Evolutionary conservation across 2,113 vertebrate genomes (phyloP).

Genomic region (Arothron firmamentum): DNA sequence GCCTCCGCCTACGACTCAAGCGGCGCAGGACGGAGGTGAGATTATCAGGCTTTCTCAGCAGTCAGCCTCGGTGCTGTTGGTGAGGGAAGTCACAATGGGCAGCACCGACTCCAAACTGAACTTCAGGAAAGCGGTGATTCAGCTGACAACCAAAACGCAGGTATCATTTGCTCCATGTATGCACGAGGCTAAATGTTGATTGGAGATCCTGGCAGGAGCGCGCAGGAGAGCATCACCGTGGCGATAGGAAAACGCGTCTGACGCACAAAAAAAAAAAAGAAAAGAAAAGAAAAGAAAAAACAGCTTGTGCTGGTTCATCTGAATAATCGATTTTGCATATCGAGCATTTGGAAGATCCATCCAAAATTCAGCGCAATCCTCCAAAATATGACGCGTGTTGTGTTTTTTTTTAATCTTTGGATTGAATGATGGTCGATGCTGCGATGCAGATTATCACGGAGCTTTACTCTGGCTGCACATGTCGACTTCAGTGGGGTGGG

Average conservation of each 20-base stretch:
- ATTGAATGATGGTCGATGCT: constrained; percentile 8
- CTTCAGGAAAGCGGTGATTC: constrained; percentile 97
- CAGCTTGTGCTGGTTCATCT: not conserved
- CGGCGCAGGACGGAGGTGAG: constrained; percentile 57
- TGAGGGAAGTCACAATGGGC: constrained; percentile 79
- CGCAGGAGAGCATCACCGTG: constrained; percentile 46
- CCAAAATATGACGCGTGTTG: not conserved
- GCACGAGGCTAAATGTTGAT: not conserved
- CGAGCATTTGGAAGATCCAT: not conserved
- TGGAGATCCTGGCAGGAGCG: not conserved
- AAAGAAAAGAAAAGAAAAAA: not conserved
- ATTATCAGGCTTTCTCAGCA: constrained; percentile 62
- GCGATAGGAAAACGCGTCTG: constrained; percentile 19
- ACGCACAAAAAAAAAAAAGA: not conserved
- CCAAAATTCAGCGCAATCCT: not conserved
- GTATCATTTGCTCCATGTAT: constrained; percentile 44
- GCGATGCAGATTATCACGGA: constrained; percentile 1
- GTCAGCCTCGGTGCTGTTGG: constrained; percentile 22
- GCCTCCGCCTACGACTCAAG: constrained; percentile 65
- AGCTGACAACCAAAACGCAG: constrained; percentile 98
- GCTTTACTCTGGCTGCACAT: not conserved
- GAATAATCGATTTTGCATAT: not conserved
- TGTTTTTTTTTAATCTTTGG: not conserved
- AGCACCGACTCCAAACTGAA: constrained; percentile 94
- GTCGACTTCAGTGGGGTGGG: not conserved